These are phyloP conservation scores for Phylloscopus whistleri DNA, from an alignment of 2,113 vertebrate genomes.

Conservation along the genomic window DNA sequence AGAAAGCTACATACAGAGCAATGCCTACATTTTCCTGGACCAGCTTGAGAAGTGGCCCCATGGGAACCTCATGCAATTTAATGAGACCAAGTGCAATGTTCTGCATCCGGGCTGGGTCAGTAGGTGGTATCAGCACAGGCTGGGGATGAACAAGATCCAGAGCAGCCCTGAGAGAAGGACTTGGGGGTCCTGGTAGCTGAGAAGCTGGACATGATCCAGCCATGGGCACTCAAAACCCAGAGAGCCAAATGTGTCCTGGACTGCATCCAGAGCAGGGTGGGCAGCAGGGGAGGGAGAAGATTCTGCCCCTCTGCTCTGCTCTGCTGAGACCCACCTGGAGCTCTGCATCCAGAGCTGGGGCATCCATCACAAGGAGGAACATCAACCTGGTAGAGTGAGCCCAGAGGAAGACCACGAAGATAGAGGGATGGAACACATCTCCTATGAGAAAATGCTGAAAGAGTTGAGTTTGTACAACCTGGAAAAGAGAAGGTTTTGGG, in stretches of 20 bases:
- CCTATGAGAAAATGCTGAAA: background rate
- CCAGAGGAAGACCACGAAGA: background rate
- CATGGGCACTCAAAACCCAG: background rate
- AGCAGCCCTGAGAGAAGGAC: rapidly evolving
- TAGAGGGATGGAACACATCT: background rate
- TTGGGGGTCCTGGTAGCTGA: background rate
- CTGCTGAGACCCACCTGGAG: rapidly evolving
- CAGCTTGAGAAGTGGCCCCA: background rate
- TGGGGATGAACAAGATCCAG: rapidly evolving
- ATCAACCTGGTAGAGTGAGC: background rate
- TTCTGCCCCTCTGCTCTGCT: background rate
- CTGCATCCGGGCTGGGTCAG: background rate
- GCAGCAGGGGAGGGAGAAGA: background rate
- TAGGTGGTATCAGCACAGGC: background rate
- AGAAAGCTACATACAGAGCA: background rate
- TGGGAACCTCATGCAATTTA: background rate
- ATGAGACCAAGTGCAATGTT: too few relatives aligned
- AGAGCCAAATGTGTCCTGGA: background rate
- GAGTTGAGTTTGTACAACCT: background rate
- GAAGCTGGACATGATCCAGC: background rate
- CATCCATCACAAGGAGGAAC: background rate
- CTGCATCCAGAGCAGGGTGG: rapidly evolving
- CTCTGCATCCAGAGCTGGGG: rapidly evolving
- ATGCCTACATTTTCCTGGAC: background rate
- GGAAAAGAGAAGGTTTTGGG: background rate